These are phyloP conservation scores for Aurelia aurita DNA, from an alignment of 30 jellyfish, hydroid and myxozoan species.

Conservation along the genomic window DNA sequence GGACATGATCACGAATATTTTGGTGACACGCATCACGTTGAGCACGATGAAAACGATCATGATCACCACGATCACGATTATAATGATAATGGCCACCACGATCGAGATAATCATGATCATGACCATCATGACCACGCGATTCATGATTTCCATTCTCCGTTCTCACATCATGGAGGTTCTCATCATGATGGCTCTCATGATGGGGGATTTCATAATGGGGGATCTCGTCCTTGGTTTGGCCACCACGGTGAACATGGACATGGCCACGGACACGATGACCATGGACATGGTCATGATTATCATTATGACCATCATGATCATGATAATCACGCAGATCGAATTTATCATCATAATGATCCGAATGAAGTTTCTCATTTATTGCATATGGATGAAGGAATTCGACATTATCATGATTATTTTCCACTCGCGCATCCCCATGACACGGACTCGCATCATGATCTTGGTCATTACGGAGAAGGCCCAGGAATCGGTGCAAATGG, in stretches of 20 bases:
- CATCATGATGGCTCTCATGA: constrained; percentile 3
- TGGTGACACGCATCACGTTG: constrained; percentile 79
- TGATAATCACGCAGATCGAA: constrained; percentile 49
- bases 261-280: constrained; percentile 44
- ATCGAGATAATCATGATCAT: constrained; percentile 52
- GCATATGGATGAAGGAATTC: constrained; percentile 63
- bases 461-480: constrained; percentile 69
- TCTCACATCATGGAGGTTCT: background rate
- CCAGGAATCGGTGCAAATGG: constrained; percentile 74
- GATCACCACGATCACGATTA: constrained; percentile 54
- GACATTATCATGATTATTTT: constrained; percentile 41
- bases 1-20: constrained; percentile 77
- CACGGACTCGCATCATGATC: constrained; percentile 59
- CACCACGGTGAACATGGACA: constrained; percentile 44
- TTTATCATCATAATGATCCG: constrained; percentile 63
- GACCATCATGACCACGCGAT: constrained; percentile 44
- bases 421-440: constrained; percentile 69
- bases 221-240: background rate
- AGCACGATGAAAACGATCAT: constrained; percentile 55
- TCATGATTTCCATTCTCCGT: constrained; percentile 8
- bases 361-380: constrained; percentile 46
- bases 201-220: background rate
- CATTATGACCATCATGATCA: constrained; percentile 58
- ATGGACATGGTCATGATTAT: constrained; percentile 36
- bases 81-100: constrained; percentile 33